Evolutionary conservation across 2,797 vertebrate species (phyloP), one percentile per base, ranked within the genome.

Genomic region (Phylloscopus collybita): DNA sequence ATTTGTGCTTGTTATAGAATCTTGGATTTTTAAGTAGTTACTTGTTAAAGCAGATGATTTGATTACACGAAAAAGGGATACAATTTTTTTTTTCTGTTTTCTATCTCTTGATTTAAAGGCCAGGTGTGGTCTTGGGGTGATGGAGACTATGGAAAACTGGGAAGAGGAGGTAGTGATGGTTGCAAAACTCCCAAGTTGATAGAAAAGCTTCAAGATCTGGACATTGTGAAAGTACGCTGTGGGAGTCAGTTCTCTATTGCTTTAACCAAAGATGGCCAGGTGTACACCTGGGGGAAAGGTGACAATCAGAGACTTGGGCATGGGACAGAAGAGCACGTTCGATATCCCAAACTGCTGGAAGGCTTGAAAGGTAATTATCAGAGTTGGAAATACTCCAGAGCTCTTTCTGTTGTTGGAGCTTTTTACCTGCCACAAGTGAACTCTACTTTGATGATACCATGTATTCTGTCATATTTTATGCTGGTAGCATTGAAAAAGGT

Each of bases 51-150:
- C 14, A 26, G 18, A 0, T 65, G 8, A 45, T 32, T 56, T 73
- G 4, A 16, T 80, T 61, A 34, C 12, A 10, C n/a, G 21, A 49
- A 71, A 65, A 84, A 69, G 6, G 27, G 54, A 6, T 67, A 13
- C 22, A 23, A 4, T 91, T 84, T 32, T 95, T 73, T 73, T 83
- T 54, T 21, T n/a, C 78, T 38, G 29, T 93, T 95, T 51, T n/a
- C 8, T 64, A 71, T 74, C 10, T 83, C 23, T 32, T 86, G 13
- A 42, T 88, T 70, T 93, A 90, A 57, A 99, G 99, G 99, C 88
- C 99, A 99, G 92, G 99, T 99, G 15, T 99, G 99, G 99, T 99
- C 99, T 26, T 99, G 99, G 99, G 99, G 99, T 11, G 99, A 99
- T 40, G 99, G 99, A 10, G 99, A 99, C 96, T 99, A 99, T 54